phyloP scores from a whole-genome alignment of 1,140 invertebrate species.

The Papilio xuthus region DNA sequence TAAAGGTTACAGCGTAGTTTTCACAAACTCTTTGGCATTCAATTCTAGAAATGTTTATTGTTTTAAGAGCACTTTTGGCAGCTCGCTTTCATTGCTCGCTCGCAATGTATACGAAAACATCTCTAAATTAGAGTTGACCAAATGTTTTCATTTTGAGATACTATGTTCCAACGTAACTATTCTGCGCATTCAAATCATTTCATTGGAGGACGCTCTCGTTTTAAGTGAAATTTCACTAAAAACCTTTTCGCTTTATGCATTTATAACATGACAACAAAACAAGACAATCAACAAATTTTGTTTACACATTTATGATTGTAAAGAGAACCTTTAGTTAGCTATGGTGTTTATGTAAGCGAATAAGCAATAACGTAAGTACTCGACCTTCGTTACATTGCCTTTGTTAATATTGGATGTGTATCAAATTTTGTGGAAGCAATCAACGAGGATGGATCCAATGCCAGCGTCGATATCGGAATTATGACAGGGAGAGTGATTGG shows the following conservation, averaged over 20 bases:
- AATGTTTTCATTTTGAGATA: conserved; percentile 1
- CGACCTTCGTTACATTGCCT: background rate
- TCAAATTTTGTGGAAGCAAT: conserved; percentile 10
- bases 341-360: background rate
- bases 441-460: background rate
- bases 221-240: too few species aligned
- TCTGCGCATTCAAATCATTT: background rate
- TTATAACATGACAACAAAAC: too few species aligned
- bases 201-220: background rate
- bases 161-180: background rate
- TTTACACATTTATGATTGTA: too few species aligned
- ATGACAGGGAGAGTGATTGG: background rate
- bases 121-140: background rate
- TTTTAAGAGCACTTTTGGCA: background rate
- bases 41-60: background rate
- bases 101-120: background rate
- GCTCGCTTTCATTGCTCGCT: background rate
- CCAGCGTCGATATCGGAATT: conserved; percentile 8
- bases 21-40: background rate
- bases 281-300: too few species aligned
- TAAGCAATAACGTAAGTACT: conserved; percentile 17
- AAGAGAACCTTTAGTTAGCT: too few species aligned
- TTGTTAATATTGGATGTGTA: conserved; percentile 1
- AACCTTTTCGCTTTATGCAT: too few species aligned
- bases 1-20: background rate